Base-by-base conservation (phyloP, 2,888 invertebrate genomes). In the Raillietiella orientalis region DNA sequence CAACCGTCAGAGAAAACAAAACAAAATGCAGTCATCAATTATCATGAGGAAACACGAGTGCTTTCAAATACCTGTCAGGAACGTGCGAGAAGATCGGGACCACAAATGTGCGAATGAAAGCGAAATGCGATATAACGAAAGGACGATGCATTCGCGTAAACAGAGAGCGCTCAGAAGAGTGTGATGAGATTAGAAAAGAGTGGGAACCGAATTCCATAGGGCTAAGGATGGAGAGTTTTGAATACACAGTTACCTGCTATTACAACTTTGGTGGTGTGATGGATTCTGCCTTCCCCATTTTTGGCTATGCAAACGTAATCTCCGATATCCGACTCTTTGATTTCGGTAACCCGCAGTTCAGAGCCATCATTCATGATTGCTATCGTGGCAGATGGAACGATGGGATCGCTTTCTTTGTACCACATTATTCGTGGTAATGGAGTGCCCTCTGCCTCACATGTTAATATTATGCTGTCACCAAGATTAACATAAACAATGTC, bases 251-350 rank as follows among this genome's bases (percentile, higher is more conserved):
- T 36, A 58, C 59, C 82, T 41, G 87, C 87, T 46, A 87, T 75
- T 49, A 87, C 75, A 46, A 90, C 77, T 46, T 82, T 62, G 38
- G 84, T 79, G 33, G 77, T 77, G 50, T 87, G 82, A 42, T 79
- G 77, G 40, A 84, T 77, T 51, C 79, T 75, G 10, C 87, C 87
- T 53, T 87, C 82, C 82, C 31, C 40, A 36, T 53, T 53, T 40
- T 75, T 61, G 40, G 84, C 87, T 46, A 79, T 72, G 54, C 87
- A 90, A 36, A 75, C 77, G 54, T 87, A 90, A 50, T 82, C 82
- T 30, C 84, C 87, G 41, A 84, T 82, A 50, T 90, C 87, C 44
- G 75, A 72, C 51, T 71, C 69, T 36, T 77, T 62, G 42, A 90
- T 72, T 50, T 72, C 75, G 41, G 69, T 66, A 48, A 90, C 79